Base-by-base conservation (phyloP, 2,113 vertebrate species). In the Epinephelus lanceolatus region DNA sequence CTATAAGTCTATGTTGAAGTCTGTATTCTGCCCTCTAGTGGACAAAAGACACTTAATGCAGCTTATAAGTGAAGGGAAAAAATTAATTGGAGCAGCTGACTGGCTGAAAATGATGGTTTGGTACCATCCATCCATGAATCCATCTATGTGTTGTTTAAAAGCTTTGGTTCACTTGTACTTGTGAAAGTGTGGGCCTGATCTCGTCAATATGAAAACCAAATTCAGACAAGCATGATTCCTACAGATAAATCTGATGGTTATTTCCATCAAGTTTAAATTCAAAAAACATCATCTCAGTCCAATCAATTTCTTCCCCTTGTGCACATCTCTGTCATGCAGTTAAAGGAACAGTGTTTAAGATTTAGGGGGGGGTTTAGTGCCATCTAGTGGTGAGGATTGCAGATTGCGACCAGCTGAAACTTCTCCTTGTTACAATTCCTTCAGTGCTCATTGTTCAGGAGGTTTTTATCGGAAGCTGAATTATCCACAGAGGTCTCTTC, bases 11-110 rank as follows among this genome's bases (percentile, higher is more conserved):
- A 15, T 25, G 49, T 18, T 2, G 10, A 47, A 80, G 12, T 52
- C 52, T n/a, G 3, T 8, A 71, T 37, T 72, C 61, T 59, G 72
- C 57, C 69, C 69, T 66, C 81, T 65, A n/a, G 59, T 66, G 78
- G 73, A 53, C 13, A 25, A 12, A 76, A 68, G 80, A 12, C 49
- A 12, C 1, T 30, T 6, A n/a, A 19, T 42, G 10, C 9, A 51
- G 37, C 19, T 71, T 59, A 66, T 52, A 21, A 53, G 9, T 17
- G 5, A 40, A 18, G 19, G 2, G 49, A 52, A 18, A 47, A 30
- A 40, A 56, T 6, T 0, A 15, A 6, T 1, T 18, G 33, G 19
- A 37, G 27, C 13, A 56, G 33, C 9, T n/a, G 0, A 23, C 3
- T n/a, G 7, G 21, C 0, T 56, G 49, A 37, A 57, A 55, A 55